These are phyloP conservation scores for Lasioglossum leucozonium DNA, from an alignment of 2,888 invertebrate genomes.

Conservation along the genomic window DNA sequence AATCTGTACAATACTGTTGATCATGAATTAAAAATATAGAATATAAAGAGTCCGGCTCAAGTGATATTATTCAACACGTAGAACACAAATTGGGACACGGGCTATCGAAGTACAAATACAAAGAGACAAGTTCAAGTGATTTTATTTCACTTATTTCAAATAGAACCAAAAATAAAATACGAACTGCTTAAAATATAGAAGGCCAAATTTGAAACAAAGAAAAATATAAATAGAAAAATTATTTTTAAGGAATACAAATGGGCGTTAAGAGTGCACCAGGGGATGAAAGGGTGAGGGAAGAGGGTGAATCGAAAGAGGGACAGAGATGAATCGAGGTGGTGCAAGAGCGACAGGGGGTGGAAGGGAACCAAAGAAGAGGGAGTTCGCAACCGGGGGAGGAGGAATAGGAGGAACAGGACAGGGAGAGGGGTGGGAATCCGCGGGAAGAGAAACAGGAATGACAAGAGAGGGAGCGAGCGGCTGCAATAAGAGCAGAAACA, in stretches of 20 bases:
- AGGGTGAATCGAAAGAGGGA: neutral
- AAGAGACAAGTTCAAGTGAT: no score
- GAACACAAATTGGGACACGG: no score
- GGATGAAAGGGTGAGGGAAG: neutral
- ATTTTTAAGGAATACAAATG: neutral
- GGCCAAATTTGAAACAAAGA: no score
- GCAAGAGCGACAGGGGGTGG: neutral
- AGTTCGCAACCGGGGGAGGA: neutral
- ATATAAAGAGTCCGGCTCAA: no score
- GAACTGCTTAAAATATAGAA: no score
- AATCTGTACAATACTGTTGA: no score
- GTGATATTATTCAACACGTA: no score
- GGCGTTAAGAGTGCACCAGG: neutral
- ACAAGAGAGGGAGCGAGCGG: constrained; percentile 45
- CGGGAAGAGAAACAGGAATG: constrained; percentile 47
- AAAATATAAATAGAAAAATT: no score
- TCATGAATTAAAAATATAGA: no score
- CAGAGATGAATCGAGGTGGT: neutral
- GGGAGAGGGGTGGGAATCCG: constrained; percentile 2
- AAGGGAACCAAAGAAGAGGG: neutral
- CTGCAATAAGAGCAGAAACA: constrained; percentile 74
- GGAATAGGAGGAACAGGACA: neutral
- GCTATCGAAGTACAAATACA: no score
- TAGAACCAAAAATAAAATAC: no score
- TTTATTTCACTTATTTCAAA: no score